Conservation (phyloP, 2,888 invertebrate species). For the Spodoptera exigua region DNA sequence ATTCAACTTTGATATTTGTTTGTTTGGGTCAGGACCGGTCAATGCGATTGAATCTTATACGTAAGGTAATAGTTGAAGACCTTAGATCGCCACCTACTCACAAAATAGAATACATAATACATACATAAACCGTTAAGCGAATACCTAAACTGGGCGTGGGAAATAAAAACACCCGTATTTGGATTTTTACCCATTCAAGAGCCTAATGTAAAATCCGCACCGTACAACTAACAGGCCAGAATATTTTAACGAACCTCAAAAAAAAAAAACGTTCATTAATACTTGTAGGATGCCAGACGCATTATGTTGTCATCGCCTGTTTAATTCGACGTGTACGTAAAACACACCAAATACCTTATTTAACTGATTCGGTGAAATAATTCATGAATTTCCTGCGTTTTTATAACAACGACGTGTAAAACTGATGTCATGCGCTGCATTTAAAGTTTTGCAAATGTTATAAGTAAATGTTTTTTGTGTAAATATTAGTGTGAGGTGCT, state of each 20-base stretch:
- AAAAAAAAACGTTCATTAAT: constrained; percentile 52
- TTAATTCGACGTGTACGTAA: constrained; percentile 20
- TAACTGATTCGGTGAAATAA: neutral
- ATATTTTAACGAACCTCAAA: constrained; percentile 49
- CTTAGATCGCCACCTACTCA: constrained; percentile 47
- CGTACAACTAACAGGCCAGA: constrained; percentile 46
- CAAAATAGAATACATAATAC: constrained; percentile 38
- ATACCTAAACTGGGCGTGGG: constrained; percentile 37
- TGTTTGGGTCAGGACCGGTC: constrained; percentile 40
- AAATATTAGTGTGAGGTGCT: constrained; percentile 15
- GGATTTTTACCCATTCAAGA: constrained; percentile 31
- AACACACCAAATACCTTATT: constrained; percentile 12
- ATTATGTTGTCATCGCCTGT: constrained; percentile 41
- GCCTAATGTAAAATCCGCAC: constrained; percentile 43
- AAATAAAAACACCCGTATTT: constrained; percentile 30
- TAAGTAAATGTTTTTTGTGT: constrained; percentile 5
- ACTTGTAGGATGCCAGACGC: constrained; percentile 30
- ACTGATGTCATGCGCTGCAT: neutral
- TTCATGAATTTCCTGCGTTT: neutral
- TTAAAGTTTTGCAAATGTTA: neutral
- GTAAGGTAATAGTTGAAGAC: constrained; percentile 49
- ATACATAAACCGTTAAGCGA: constrained; percentile 24
- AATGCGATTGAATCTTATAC: constrained; percentile 12
- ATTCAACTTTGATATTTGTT: constrained; percentile 40
- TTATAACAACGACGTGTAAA: neutral